Percentiles rank a stretch among this genome's conserved stretches.
phyloP scores from a whole-genome alignment of 2,113 vertebrate genomes.

The human (Homo sapiens) region GRCh38 chr13:102403501-102404000 shows the following conservation, averaged over 20 bases:
- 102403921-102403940: background rate
- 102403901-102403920: background rate
- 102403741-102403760: background rate
- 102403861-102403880: background rate
- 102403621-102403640: background rate
- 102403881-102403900: conserved; percentile 42
- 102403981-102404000: background rate
- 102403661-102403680: background rate
- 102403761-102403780: conserved; percentile 9
- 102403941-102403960: background rate
- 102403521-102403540: background rate
- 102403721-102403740: conserved; percentile 32
- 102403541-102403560: background rate
- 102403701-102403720: background rate
- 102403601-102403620: conserved; percentile 35
- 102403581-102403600: background rate
- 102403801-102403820: background rate
- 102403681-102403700: background rate
- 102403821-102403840: conserved; percentile 17
- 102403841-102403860: background rate
- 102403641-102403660: background rate
- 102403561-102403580: background rate
- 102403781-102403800: background rate
- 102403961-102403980: background rate
- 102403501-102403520: conserved; percentile 1